Percentiles rank a stretch among this genome's conserved stretches.
phyloP scores from a whole-genome alignment of 2,888 invertebrate species.

The Holacanthella duospinosa region DNA sequence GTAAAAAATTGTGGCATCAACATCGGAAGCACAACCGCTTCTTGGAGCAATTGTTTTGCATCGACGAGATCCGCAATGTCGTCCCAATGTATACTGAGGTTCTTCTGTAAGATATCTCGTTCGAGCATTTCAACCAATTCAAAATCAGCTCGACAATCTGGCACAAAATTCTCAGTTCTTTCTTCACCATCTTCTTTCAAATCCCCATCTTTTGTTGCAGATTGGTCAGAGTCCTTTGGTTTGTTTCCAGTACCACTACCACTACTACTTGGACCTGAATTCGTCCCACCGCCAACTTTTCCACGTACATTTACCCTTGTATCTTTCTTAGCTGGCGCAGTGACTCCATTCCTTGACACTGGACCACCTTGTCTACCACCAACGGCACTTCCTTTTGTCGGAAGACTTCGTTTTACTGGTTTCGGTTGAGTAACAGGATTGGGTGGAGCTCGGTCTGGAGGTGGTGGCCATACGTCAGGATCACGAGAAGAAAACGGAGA shows the following conservation, averaged over 20 bases:
- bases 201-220: constrained; percentile 44
- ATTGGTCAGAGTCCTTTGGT: constrained; percentile 21
- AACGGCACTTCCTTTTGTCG: constrained; percentile 4
- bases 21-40: constrained; percentile 94
- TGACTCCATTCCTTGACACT: constrained; percentile 9
- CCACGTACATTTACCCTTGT: constrained; percentile 1
- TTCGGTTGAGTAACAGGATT: constrained; percentile 16
- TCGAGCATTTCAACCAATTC: constrained; percentile 90
- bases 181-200: constrained; percentile 44
- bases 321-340: constrained; percentile 13
- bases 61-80: constrained; percentile 83
- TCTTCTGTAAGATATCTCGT: constrained; percentile 91
- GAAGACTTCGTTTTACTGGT: constrained; percentile 21
- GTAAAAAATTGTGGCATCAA: constrained; percentile 98
- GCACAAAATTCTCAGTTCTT: constrained; percentile 62
- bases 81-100: constrained; percentile 91
- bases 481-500: constrained; percentile 50
- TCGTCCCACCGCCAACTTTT: constrained; percentile 13
- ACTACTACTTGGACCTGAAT: too few species aligned
- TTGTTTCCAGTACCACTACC: constrained; percentile 5
- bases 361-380: background rate
- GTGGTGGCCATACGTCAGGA: constrained; percentile 49
- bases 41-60: constrained; percentile 81
- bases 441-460: constrained; percentile 42
- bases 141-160: constrained; percentile 62